Percentiles rank a stretch among this genome's conserved stretches.
Conservation (phyloP, 2,113 vertebrate species). For the Rutilus rutilus region DNA sequence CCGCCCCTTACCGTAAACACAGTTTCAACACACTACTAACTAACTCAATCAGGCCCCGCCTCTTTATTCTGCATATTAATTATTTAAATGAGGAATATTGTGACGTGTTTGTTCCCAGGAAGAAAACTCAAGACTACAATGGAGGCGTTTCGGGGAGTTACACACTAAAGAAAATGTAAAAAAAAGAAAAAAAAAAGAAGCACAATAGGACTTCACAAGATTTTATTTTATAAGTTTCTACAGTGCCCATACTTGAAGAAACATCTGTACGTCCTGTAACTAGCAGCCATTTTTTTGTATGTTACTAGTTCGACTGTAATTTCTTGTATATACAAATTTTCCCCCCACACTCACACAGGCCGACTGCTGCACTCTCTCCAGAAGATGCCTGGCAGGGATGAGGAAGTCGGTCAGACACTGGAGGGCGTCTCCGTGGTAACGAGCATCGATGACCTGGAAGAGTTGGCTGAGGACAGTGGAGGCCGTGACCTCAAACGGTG, state of each 20-base stretch:
- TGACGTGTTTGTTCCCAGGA: too few relatives aligned
- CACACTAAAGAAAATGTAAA: too few relatives aligned
- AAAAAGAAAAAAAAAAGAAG: too few relatives aligned
- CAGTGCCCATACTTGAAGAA: neutral
- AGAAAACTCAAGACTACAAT: too few relatives aligned
- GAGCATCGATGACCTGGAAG: constrained; percentile 83
- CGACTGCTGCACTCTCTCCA: constrained; percentile 84
- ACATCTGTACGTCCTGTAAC: neutral
- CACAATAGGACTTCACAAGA: neutral
- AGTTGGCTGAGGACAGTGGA: constrained; percentile 87
- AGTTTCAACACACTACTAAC: too few relatives aligned
- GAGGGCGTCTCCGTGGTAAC: constrained; percentile 83
- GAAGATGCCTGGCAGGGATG: constrained; percentile 86
- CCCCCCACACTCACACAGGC: constrained; percentile 83
- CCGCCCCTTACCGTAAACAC: too few relatives aligned
- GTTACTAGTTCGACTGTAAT: neutral
- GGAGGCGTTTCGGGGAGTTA: too few relatives aligned
- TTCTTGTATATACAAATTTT: neutral
- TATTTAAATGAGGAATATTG: too few relatives aligned
- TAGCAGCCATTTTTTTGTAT: neutral
- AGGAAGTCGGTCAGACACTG: constrained; percentile 88
- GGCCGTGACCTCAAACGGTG: constrained; percentile 86
- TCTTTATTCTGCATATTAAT: too few relatives aligned
- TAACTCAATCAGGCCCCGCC: too few relatives aligned
- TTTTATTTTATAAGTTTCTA: neutral